Percentiles rank a stretch among this genome's conserved stretches.
phyloP scores from a whole-genome alignment of 2,888 invertebrate species.

The Acanthacorydalis orientalis region DNA sequence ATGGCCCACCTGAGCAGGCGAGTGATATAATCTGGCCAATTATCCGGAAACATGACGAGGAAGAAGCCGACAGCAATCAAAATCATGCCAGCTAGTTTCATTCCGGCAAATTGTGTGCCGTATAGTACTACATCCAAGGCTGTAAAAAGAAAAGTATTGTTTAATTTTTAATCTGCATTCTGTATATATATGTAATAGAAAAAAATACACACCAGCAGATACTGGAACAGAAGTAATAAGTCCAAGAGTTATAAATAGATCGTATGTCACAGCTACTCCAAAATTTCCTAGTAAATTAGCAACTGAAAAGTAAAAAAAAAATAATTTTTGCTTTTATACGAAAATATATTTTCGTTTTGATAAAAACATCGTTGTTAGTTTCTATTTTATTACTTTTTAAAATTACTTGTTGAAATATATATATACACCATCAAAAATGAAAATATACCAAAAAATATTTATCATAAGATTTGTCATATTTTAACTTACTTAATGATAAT shows the following conservation, averaged over 20 bases:
- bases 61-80: constrained; percentile 82
- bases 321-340: no score
- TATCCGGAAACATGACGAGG: constrained; percentile 87
- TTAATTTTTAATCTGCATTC: not conserved
- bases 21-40: constrained; percentile 92
- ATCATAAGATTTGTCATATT: not conserved
- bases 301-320: constrained; percentile 42
- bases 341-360: not conserved
- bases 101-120: constrained; percentile 74
- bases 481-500: constrained; percentile 51
- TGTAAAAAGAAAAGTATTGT: constrained; percentile 21
- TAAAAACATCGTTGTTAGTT: not conserved
- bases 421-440: not conserved
- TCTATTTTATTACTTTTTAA: no score
- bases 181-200: no score
- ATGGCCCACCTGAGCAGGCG: constrained; percentile 59
- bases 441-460: not conserved
- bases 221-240: constrained; percentile 87
- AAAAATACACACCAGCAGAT: constrained; percentile 59
- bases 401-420: not conserved
- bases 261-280: constrained; percentile 83
- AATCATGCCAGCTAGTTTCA: constrained; percentile 90
- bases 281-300: constrained; percentile 89
- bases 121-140: constrained; percentile 77
- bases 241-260: constrained; percentile 86